Evolutionary conservation across 2,113 vertebrate genomes (phyloP).

Genomic region (Apteryx mantelli): DNA sequence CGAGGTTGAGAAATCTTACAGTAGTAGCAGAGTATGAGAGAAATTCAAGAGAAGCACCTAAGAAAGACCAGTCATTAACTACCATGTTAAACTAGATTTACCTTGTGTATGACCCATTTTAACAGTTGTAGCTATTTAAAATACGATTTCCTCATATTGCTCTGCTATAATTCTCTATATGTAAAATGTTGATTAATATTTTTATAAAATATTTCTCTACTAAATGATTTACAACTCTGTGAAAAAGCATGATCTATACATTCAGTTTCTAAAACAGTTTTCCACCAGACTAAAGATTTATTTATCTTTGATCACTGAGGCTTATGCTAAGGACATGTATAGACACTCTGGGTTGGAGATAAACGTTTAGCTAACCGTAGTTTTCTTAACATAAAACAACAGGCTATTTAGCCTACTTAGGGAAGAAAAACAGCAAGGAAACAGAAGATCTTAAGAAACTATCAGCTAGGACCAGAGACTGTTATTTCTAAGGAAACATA

Average conservation of each 20-base stretch:
- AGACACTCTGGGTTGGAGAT: background rate
- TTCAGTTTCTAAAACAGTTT: background rate
- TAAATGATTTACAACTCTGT: background rate
- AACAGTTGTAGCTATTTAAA: background rate
- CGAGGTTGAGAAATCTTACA: background rate
- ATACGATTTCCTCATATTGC: background rate
- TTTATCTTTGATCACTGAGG: background rate
- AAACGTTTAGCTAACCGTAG: background rate
- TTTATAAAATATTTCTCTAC: background rate
- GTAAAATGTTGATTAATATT: accelerated
- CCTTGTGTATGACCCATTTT: background rate
- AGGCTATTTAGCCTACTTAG: background rate
- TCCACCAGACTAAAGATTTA: background rate
- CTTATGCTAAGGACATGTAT: background rate
- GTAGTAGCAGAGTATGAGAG: background rate
- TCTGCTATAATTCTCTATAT: background rate
- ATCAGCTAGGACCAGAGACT: background rate
- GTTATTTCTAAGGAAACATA: background rate
- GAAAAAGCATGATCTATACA: accelerated
- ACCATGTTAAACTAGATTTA: background rate
- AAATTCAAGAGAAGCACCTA: background rate
- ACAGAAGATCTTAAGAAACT: background rate
- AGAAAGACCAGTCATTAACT: background rate
- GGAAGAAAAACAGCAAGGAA: background rate
- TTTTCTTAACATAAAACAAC: background rate